Base-by-base conservation (phyloP, 1,140 invertebrate species). In the Leguminivora glycinivorella region DNA sequence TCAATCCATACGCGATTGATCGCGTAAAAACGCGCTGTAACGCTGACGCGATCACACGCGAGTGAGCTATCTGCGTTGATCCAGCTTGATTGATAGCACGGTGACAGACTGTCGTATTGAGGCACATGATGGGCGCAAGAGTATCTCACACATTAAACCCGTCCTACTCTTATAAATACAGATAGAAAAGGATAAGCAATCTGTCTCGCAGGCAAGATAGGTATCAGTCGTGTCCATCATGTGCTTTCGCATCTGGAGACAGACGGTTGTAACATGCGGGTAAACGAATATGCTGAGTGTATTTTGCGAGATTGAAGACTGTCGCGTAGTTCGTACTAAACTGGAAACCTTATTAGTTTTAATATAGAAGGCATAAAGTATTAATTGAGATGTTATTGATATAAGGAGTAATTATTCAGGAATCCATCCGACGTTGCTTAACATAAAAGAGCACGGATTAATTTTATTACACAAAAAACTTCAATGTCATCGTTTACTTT, bases 1-100 rank as follows among this genome's bases (percentile, higher is more conserved):
- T 14, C 26, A 63, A 63, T 63, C 58, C 58, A 17, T 63, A 60
- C 26, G 58, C 56, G 56, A 25, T 60, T 60, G 56, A 60, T 60
- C 24, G 52, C 24, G 12, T 10, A 63, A 63, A 63, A 63, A 63
- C 58, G 58, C 58, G 12, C 5, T 29, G 58, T 63, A 63, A 63
- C 17, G 58, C 58, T 63, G 58, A 63, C 58, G 12, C 22, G 34
- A 58, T 47, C 47, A 26, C n/a, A 47, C 26, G 56, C 56, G 29
- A 56, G 47, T 52, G 47, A 52, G 47, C 47, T 52, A 52, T 52
- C 29, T n/a, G n/a, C 17, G 58, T 29, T 63, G 58, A 63, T 63
- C 58, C 58, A 2, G 25, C 58, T 63, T 63, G 58, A 63, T 63
- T 26, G 58, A 63, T 63, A 31, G 58, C 17, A n/a, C 25, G 47